Evolutionary conservation across 2,888 invertebrate genomes (phyloP), one percentile per base, ranked within the genome.

Genomic region (Noctua comes): DNA sequence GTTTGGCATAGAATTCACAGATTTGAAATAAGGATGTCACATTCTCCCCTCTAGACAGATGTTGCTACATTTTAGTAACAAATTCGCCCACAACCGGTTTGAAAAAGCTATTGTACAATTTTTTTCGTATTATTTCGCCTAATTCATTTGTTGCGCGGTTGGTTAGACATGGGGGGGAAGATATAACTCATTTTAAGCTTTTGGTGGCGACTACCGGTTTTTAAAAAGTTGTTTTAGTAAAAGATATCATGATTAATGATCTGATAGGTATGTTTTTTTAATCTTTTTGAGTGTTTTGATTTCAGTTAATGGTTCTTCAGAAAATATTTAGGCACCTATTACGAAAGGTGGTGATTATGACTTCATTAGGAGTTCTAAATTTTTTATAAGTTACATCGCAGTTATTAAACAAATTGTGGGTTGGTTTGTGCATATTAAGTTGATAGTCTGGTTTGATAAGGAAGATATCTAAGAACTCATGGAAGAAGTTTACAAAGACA

Each of bases 1-100:
- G 48, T 16, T 51, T 79, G 59, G 64, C 84, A 43, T 2, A 31
- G 59, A 54, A 57, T 68, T 77, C 70, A 24, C 57, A 76, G 72
- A 87, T 85, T 76, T 59, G 68, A 68, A 76, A 78, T 82, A 86
- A 72, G 54, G 40, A 36, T 74, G 48, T 74, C 57, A 68, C 59
- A 54, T 64, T 86, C 89, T 94, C 95, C 96, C 96, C 95, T 94
- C 90, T 93, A 94, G 95, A 94, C 96, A 97, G 96, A 97, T 97
- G 96, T 96, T 96, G 96, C 96, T 94, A 96, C 96, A 96, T 94
- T 96, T 95, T 96, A 94, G 95, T 95, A 96, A 96, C 96, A 96
- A 96, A 95, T 96, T 96, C 96, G 94, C 96, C 96, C 95, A 96
- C 96, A 94, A 94, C 94, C 93, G 93, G 93, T 93, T 95, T 92